Conservation (phyloP, 2,797 vertebrate genomes). For the Neostethus bicornis region DNA sequence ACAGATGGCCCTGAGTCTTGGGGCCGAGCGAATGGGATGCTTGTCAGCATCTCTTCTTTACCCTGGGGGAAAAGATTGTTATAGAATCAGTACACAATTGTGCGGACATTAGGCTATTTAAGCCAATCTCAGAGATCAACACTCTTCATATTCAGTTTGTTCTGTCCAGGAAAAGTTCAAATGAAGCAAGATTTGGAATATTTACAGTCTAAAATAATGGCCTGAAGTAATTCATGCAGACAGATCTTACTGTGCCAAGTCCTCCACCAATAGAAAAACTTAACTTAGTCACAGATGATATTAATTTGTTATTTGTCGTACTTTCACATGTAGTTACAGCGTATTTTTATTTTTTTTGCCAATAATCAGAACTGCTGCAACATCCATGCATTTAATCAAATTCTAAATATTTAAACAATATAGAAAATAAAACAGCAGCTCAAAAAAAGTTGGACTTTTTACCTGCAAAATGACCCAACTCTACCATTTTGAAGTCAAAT, state of each 20-base stretch:
- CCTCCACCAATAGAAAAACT: not conserved
- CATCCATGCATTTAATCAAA: not conserved
- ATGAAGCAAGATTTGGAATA: no score
- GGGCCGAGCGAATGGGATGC: conserved; percentile 94
- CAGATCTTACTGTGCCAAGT: not conserved
- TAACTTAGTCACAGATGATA: not conserved
- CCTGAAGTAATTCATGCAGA: not conserved
- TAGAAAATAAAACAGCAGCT: not conserved
- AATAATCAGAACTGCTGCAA: not conserved
- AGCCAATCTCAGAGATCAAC: not conserved
- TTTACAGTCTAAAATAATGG: no score
- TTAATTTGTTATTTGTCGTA: conserved; percentile 1
- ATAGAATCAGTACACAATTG: not conserved
- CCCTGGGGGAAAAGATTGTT: conserved; percentile 78
- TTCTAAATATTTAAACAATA: not conserved
- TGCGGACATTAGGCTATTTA: conserved; percentile 6
- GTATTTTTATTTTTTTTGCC: not conserved
- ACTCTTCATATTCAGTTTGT: not conserved
- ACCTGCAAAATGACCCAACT: not conserved
- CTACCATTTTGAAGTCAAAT: not conserved
- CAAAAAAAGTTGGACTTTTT: not conserved
- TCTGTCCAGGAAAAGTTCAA: not conserved
- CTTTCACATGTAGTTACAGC: not conserved
- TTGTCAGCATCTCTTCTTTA: conserved; percentile 91
- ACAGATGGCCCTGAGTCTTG: conserved; percentile 95